Evolutionary conservation across 1,140 invertebrate species (phyloP), one percentile per base, ranked within the genome.

Genomic region (Leptopilina clavipes): DNA sequence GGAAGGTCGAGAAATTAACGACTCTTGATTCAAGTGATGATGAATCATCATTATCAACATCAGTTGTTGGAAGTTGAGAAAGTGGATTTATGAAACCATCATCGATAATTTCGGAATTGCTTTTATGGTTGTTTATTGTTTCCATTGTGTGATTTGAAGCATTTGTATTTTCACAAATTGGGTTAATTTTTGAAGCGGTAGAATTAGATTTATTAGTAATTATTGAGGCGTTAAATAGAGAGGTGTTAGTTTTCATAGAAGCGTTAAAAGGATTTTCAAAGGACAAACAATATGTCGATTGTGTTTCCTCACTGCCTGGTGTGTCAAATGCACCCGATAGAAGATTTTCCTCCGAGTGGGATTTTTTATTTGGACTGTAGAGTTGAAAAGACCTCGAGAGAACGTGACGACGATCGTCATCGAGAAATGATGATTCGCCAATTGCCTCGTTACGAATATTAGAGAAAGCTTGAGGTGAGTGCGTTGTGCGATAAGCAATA

Each of bases 401-500:
- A 31, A 65, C 19, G 22, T 25, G 10, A 11, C n/a, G n/a, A 52
- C 7, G 12, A 11, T 65, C 59, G 31, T 65, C 25, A 12, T 65
- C 59, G 12, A 65, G 59, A 31, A 65, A 65, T 31, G 59, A 25
- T 11, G 59, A 65, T 37, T 65, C 59, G 8, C 59, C 59, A 31
- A 65, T 31, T 1, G 59, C 22, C 22, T 65, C 59, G 5, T 65
- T 65, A 8, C 59, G 59, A 65, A 65, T 25, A 31, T 65, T 65
- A 65, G 59, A 65, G 11, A 65, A 65, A 65, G 59, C 14, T 25
- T 31, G 19, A 25, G 59, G 12, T 31, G 59, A 73, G 79, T 77
- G 79, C 59, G 73, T 71, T 77, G 59, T 79, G 70, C 52, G 72
- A 73, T 73, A 78, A 83, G 80, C 82, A 70, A 75, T 76, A 81